A percentile compares a stretch with the other conserved stretches of the same genome.
Evolutionary conservation across 1,140 invertebrate species (phyloP).

Genomic region (Zaprionus taronus): DNA sequence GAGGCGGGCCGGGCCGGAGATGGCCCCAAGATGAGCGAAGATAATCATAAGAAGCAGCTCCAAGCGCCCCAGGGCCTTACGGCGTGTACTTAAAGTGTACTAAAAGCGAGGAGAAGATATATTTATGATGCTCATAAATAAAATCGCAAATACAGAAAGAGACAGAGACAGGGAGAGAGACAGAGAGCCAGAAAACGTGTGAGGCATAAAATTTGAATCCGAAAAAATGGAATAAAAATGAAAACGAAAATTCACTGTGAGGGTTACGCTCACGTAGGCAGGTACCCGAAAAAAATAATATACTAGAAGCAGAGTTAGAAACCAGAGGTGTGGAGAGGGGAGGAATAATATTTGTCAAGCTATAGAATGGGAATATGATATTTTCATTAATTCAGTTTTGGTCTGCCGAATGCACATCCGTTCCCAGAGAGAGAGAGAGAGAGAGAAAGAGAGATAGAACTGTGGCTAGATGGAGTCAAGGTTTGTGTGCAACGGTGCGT

Average conservation of each 20-base stretch:
- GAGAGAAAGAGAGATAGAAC: neutral
- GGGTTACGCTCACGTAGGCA: constrained; percentile 46
- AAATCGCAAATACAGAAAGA: constrained; percentile 50
- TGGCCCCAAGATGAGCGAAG: constrained; percentile 15
- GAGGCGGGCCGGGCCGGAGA: neutral
- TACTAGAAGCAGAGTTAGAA: neutral
- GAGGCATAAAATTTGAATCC: constrained; percentile 63
- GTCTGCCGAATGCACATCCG: constrained; percentile 47
- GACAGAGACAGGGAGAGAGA: constrained; percentile 36
- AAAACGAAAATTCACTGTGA: constrained; percentile 28
- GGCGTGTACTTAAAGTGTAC: constrained; percentile 48
- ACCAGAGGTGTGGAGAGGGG: neutral
- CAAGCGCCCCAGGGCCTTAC: neutral
- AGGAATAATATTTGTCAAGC: constrained; percentile 45
- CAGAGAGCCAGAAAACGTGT: constrained; percentile 59
- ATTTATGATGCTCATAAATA: constrained; percentile 77
- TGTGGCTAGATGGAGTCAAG: constrained; percentile 7
- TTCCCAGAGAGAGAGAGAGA: constrained; percentile 32
- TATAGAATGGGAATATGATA: constrained; percentile 42
- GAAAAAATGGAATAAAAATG: constrained; percentile 38
- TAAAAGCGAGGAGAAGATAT: constrained; percentile 52
- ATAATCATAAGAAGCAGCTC: constrained; percentile 57
- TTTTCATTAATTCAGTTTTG: constrained; percentile 52
- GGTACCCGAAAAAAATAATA: constrained; percentile 25
- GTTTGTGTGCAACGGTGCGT: constrained; percentile 55